Base-by-base conservation (phyloP, 2,797 vertebrate genomes). In the Florisuga fusca region DNA sequence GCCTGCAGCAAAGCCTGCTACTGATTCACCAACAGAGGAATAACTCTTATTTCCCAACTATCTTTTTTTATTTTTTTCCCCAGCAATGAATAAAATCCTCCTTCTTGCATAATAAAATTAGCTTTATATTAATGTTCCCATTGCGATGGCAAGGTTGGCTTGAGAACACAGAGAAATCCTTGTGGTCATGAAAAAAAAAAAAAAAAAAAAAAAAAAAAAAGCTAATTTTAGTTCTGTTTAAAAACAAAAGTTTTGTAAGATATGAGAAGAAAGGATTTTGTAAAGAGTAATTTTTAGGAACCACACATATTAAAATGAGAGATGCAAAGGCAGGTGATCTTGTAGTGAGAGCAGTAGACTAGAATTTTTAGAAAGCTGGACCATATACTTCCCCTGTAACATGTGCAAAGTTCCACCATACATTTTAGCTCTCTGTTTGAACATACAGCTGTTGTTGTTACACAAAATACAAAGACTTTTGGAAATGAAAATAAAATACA, bases 81-180 rank as follows among this genome's bases (percentile, higher is more conserved):
- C 82, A 91, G 83, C 74, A 63, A 79, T 69, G 54, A 84, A 92
- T 94, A 94, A 96, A 97, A 94, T 87, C 54, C 83, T 90, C 33
- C 50, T 66, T 91, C 93, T 97, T 97, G 92, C 51, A 66, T 81
- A 93, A 90, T 85, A 94, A 96, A 94, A 93, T 76, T 78, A 54
- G 46, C 62, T 96, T 97, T 96, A 78, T 94, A 95, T 57, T 76
- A 95, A 85, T 67, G 46, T 92, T 95, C 88, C 41, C 10, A 2
- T 95, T 96, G 89, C 82, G 86, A 95, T 94, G 80, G 87, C 95
- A 90, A 53, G 95, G 48, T 94, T 97, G 88, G 95, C 79, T 80
- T 88, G 91, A 95, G 84, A 95, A 97, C 69, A 96, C 63, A 95
- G 85, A 91, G 94, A 96, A 95, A 90, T 96, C 90, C 41, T 76